Evolutionary conservation across 64 coral and sea anemone species (phyloP).

Genomic region (Catalaphyllia jardinei): DNA sequence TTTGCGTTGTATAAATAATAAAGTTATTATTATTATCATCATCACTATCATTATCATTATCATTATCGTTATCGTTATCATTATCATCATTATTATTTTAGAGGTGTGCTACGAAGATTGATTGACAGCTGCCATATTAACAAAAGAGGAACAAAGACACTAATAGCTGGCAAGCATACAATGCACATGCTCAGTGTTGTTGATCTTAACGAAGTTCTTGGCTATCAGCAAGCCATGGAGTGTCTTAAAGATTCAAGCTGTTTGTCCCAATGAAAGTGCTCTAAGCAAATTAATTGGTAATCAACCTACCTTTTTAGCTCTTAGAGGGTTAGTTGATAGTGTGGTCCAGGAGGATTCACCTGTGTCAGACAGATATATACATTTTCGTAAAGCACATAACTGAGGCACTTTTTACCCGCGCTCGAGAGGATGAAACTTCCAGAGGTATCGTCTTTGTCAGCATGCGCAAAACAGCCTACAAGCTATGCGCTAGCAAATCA

Average conservation of each 20-base stretch:
- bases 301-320: neutral
- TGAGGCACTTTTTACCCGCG: slow-evolving; percentile 6
- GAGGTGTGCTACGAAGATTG: too few relatives aligned
- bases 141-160: too few relatives aligned
- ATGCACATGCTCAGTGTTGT: too few relatives aligned
- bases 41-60: too few relatives aligned
- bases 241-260: slow-evolving; percentile 50
- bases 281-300: slow-evolving; percentile 19
- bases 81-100: too few relatives aligned
- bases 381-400: neutral
- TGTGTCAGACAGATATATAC: neutral
- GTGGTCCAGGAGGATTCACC: too few relatives aligned
- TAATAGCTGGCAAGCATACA: too few relatives aligned
- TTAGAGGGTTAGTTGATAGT: neutral
- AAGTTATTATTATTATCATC: too few relatives aligned
- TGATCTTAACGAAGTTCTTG: slow-evolving; percentile 77
- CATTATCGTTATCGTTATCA: too few relatives aligned
- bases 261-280: slow-evolving; percentile 53
- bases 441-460: slow-evolving; percentile 88
- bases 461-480: slow-evolving; percentile 85
- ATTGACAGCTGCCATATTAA: too few relatives aligned
- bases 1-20: too few relatives aligned
- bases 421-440: neutral
- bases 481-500: slow-evolving; percentile 73
- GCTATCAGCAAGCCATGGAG: slow-evolving; percentile 53